phyloP scores from a whole-genome alignment of 2,113 vertebrate genomes.

The Marmota monax region DNA sequence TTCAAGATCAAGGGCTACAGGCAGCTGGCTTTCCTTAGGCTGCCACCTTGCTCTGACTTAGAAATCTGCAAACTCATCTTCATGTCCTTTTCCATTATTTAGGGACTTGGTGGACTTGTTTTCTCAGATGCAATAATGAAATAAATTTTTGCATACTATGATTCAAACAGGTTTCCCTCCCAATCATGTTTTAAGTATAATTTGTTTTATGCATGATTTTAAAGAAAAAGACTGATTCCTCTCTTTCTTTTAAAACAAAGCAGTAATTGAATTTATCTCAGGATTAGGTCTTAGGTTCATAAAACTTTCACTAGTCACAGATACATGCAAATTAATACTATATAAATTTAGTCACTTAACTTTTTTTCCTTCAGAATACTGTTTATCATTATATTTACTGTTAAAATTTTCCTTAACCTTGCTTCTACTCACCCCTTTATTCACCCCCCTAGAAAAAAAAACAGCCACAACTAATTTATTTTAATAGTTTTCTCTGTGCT shows the following conservation, averaged over 20 bases:
- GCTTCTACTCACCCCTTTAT: background rate
- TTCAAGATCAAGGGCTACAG: background rate
- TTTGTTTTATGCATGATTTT: slow-evolving; percentile 68
- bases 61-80: background rate
- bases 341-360: slow-evolving; percentile 24
- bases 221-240: background rate
- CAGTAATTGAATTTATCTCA: slow-evolving; percentile 59
- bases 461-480: slow-evolving; percentile 48
- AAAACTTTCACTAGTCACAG: slow-evolving; percentile 54
- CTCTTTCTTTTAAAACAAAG: slow-evolving; percentile 71
- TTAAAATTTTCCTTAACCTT: slow-evolving; percentile 5
- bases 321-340: slow-evolving; percentile 65
- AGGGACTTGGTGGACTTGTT: background rate
- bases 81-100: background rate
- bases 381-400: background rate
- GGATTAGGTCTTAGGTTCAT: slow-evolving; percentile 47
- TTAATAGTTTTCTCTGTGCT: slow-evolving; percentile 54
- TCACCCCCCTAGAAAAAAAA: background rate
- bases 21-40: background rate
- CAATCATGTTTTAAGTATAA: slow-evolving; percentile 21
- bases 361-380: background rate
- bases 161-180: background rate
- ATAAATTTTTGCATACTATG: background rate
- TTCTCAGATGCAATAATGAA: background rate
- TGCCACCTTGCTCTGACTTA: background rate